phyloP scores from a whole-genome alignment of 2,797 vertebrate genomes.

The Heterohyrax brucei region DNA sequence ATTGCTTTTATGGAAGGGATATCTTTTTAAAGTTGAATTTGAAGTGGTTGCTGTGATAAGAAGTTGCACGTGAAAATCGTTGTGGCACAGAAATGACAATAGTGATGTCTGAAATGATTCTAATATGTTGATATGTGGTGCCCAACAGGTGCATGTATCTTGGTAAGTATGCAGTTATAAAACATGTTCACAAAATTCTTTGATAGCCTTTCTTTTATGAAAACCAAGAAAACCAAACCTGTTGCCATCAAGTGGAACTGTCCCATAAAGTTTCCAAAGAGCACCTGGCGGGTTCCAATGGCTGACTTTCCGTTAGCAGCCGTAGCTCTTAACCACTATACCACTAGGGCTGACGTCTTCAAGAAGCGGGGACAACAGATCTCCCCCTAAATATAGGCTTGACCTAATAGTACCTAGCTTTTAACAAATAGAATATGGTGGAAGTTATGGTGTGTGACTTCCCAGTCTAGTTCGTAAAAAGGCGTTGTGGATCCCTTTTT shows the following conservation, averaged over 20 bases:
- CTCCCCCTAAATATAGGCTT: neutral
- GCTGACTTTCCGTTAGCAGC: too few species aligned
- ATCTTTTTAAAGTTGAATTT: neutral
- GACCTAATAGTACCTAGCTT: neutral
- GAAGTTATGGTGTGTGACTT: neutral
- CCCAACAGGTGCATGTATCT: neutral
- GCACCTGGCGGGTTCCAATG: too few species aligned
- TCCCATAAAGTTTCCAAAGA: too few species aligned
- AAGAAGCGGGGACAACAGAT: neutral
- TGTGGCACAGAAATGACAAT: neutral
- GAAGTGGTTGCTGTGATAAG: neutral
- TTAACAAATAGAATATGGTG: neutral
- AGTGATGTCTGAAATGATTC: neutral
- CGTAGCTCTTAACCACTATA: too few species aligned
- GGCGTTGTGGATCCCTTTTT: neutral
- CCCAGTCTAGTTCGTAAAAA: too few species aligned
- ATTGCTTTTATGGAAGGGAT: neutral
- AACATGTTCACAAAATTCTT: conserved; percentile 16
- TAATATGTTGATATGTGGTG: neutral
- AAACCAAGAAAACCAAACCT: too few species aligned
- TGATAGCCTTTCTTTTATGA: neutral
- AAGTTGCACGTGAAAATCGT: neutral
- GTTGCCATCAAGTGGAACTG: too few species aligned
- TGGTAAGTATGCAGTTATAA: neutral
- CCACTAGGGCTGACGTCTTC: neutral